Conservation (phyloP, 1,140 invertebrate genomes). For the Drosophila tristis region DNA sequence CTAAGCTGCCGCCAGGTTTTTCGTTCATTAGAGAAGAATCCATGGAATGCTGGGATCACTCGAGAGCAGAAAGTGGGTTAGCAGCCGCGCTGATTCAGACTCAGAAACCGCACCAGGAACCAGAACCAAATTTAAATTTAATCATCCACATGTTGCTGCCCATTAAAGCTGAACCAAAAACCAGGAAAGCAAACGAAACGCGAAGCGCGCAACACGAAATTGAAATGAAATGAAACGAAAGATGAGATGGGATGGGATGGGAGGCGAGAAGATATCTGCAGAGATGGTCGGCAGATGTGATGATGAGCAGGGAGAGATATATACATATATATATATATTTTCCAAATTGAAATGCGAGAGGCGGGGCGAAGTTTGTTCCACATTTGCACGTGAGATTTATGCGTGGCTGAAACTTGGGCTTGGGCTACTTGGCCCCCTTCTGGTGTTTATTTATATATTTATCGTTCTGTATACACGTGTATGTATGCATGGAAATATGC, state of each 20-base stretch:
- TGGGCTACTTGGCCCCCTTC: conserved; percentile 26
- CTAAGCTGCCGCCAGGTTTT: too few relatives aligned
- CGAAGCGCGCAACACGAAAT: conserved; percentile 40
- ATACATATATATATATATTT: neutral
- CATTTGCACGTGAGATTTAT: conserved; percentile 80
- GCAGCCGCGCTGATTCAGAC: conserved; percentile 20
- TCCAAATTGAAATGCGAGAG: conserved; percentile 32
- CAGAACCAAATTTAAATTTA: conserved; percentile 54
- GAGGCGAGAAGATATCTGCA: neutral
- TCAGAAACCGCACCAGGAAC: conserved; percentile 14
- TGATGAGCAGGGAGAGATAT: conserved; percentile 12
- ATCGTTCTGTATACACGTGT: conserved; percentile 52
- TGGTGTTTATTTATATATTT: conserved; percentile 73
- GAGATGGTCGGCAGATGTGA: neutral
- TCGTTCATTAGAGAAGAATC: conserved; percentile 19
- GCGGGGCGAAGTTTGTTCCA: conserved; percentile 61
- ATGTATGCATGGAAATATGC: conserved; percentile 27
- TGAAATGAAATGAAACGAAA: conserved; percentile 39
- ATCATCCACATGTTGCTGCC: conserved; percentile 47
- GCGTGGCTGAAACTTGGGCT: conserved; percentile 47
- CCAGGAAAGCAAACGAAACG: conserved; percentile 30
- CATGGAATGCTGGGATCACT: neutral
- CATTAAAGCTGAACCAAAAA: conserved; percentile 41
- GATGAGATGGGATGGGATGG: conserved; percentile 19
- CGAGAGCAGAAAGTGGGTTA: conserved; percentile 40